These are phyloP conservation scores for Istiophorus platypterus DNA, from an alignment of 2,113 vertebrate genomes.

Conservation along the genomic window DNA sequence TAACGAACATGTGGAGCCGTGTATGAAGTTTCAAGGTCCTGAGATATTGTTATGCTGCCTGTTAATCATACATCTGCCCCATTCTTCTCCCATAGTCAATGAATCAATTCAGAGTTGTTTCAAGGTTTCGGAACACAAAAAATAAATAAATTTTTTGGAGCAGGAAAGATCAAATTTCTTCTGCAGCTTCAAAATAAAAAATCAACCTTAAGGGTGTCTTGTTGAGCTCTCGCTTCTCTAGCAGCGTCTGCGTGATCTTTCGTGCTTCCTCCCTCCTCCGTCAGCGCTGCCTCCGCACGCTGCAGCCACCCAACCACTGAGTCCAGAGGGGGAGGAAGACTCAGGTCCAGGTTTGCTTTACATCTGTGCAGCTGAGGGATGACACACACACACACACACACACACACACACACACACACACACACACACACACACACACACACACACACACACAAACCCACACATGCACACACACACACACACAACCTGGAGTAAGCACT, in stretches of 20 bases:
- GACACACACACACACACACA: conserved; percentile 3
- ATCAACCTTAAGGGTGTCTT: conserved; percentile 56
- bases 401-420: no score
- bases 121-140: background rate
- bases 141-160: background rate
- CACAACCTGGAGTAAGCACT: background rate
- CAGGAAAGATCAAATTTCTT: background rate
- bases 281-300: conserved; percentile 44
- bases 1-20: background rate
- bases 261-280: background rate
- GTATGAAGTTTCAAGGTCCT: background rate
- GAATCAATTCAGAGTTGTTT: background rate
- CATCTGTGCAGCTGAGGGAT: conserved; percentile 52
- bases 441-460: no score
- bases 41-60: background rate
- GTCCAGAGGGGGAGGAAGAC: conserved; percentile 66
- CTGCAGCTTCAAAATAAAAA: background rate
- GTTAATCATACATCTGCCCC: background rate
- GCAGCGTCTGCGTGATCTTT: conserved; percentile 50
- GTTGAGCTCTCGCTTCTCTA: conserved; percentile 60
- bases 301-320: conserved; percentile 59
- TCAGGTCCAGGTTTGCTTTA: conserved; percentile 55
- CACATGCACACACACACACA: no score
- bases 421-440: no score
- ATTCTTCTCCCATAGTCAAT: background rate